phyloP scores from a whole-genome alignment of 2,797 vertebrate genomes.

The Salmo trutta region DNA sequence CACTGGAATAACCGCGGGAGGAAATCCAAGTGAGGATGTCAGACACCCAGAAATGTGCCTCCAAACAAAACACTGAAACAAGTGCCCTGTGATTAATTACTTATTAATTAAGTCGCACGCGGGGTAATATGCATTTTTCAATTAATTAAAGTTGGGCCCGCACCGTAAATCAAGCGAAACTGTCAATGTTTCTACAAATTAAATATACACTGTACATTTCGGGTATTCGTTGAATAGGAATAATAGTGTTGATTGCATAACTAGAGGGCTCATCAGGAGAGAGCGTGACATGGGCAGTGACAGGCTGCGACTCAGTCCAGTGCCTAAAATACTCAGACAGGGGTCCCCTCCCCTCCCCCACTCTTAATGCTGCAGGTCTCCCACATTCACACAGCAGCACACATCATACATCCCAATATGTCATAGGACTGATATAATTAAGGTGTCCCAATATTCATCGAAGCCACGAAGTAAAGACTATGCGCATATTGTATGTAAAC shows the following conservation, averaged over 20 bases:
- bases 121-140: conserved; percentile 77
- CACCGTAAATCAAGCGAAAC: conserved; percentile 77
- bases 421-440: neutral
- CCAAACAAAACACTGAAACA: conserved; percentile 60
- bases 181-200: conserved; percentile 75
- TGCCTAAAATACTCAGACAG: conserved; percentile 60
- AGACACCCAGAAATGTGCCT: conserved; percentile 58
- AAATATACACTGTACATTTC: conserved; percentile 73
- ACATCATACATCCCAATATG: neutral
- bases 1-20: conserved; percentile 68
- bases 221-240: conserved; percentile 44
- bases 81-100: conserved; percentile 75
- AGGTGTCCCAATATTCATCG: neutral
- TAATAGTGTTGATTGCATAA: conserved; percentile 73
- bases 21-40: conserved; percentile 61
- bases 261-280: conserved; percentile 70
- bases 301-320: conserved; percentile 68
- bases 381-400: neutral
- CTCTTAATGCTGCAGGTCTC: neutral
- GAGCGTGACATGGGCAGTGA: conserved; percentile 54
- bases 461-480: neutral
- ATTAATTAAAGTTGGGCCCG: conserved; percentile 78
- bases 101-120: conserved; percentile 76
- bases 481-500: neutral
- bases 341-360: neutral